These are phyloP conservation scores for Sapajus apella DNA, from an alignment of 2,113 vertebrate genomes.

Conservation along the genomic window DNA sequence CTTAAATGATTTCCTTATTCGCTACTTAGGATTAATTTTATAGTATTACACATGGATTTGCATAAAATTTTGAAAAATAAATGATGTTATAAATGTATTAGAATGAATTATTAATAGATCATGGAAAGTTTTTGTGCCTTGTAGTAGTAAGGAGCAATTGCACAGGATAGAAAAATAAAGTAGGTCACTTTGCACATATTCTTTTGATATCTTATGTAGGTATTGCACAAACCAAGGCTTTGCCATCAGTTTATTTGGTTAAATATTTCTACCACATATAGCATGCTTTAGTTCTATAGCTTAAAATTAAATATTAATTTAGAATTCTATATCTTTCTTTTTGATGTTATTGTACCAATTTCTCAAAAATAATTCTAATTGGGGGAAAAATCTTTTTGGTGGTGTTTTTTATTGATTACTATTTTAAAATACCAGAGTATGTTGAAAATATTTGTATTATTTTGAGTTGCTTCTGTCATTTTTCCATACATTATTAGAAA, in stretches of 20 bases:
- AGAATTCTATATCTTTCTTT: not conserved
- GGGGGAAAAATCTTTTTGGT: not conserved
- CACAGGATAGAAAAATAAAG: not conserved
- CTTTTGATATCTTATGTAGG: not conserved
- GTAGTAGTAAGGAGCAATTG: not conserved
- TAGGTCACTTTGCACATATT: not conserved
- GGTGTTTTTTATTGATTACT: not conserved
- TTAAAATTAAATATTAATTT: slow-evolving; percentile 43
- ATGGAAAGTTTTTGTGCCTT: not conserved
- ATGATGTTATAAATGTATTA: not conserved
- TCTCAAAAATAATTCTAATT: not conserved
- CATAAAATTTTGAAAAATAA: not conserved
- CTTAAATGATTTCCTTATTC: not conserved
- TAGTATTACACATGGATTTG: not conserved
- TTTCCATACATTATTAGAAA: not conserved
- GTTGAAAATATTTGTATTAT: slow-evolving; percentile 3
- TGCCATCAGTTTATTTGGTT: not conserved
- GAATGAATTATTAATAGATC: not conserved
- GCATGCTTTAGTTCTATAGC: slow-evolving; percentile 18
- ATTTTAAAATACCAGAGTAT: not conserved
- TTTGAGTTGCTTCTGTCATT: not conserved
- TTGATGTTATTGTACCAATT: slow-evolving; percentile 23
- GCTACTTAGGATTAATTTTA: not conserved
- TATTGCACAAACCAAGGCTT: not conserved
- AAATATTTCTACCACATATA: not conserved